A percentile compares a stretch with the other conserved stretches of the same genome.
Evolutionary conservation across 2,797 vertebrate genomes (phyloP).

Genomic region (Melanogrammus aeglefinus): DNA sequence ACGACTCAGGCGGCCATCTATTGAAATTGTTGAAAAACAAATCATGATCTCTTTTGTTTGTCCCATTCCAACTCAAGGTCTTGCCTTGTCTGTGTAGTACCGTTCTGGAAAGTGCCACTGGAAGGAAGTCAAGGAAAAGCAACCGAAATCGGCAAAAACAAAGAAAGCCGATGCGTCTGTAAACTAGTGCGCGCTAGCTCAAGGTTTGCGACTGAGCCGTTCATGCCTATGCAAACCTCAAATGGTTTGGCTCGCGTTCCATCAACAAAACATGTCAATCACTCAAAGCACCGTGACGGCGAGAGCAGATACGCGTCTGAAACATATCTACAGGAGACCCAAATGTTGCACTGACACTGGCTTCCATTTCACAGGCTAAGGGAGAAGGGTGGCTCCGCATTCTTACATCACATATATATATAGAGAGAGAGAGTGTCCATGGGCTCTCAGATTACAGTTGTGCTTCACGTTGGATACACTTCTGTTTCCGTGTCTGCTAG

Average conservation of each 20-base stretch:
- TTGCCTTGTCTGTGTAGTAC: not conserved
- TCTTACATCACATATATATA: conserved; percentile 48
- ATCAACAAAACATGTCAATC: conserved; percentile 67
- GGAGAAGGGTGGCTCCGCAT: conserved; percentile 46
- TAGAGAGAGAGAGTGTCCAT: conserved; percentile 34
- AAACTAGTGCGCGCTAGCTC: conserved; percentile 28
- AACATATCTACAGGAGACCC: conserved; percentile 54
- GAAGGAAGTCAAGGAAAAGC: not conserved
- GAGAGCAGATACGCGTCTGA: conserved; percentile 47
- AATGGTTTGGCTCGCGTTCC: conserved; percentile 56
- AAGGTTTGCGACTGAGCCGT: conserved; percentile 48
- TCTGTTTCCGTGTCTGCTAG: conserved; percentile 63
- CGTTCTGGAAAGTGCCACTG: not conserved
- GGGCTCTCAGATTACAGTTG: conserved; percentile 62
- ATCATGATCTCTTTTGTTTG: too few relatives aligned
- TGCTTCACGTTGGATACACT: conserved; percentile 69
- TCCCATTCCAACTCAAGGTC: too few relatives aligned
- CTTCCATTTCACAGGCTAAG: conserved; percentile 64
- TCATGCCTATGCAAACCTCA: conserved; percentile 62
- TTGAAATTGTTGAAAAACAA: too few relatives aligned
- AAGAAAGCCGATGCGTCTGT: conserved; percentile 31
- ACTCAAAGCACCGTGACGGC: conserved; percentile 36
- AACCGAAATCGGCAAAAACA: not conserved
- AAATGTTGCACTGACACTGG: conserved; percentile 54
- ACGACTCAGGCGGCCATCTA: too few relatives aligned